Base-by-base conservation (phyloP, 2,888 invertebrate species). In the Artemia sinica region DNA sequence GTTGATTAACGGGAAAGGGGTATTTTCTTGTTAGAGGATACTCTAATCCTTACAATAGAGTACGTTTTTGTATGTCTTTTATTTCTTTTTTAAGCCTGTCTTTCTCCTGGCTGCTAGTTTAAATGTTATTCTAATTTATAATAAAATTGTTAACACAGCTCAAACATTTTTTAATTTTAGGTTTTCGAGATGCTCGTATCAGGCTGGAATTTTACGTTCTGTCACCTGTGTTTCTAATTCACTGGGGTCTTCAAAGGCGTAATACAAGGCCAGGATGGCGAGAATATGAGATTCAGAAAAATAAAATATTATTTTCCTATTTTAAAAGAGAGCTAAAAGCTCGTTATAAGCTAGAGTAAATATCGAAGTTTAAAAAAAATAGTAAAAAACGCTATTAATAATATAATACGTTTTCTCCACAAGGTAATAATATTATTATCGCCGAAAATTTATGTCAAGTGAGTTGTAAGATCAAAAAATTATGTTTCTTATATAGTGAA, bases 181-280 rank as follows among this genome's bases (percentile, higher is more conserved):
- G 91, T 91, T 52, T 91, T 91, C 79, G 92, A 93, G 80, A 91
- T 91, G 88, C 89, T 85, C 76, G 84, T 91, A 50, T 86, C 89
- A 66, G 91, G 91, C 9, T 92, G 89, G 79, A 88, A 76, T 91
- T 92, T 79, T 84, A 85, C 75, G 91, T 93, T 0, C 82, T 92
- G 12, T 88, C 91, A 0, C 91, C 91, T 0, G 85, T 89, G 66
- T 92, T 91, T 79, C 90, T 91, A 0, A 88, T 88, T 68, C 92
- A 92, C 76, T 91, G 91, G 89, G 91, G 91, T 0, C 79, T 92
- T 6, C 91, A 91, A 76, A 85, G 85, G 50, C 85, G 88, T 70
- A 84, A 87, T 74, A 84, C 84, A 65, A 81, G 90, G 48, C 91
- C 91, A 0, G 83, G 86, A 0, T 91, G 91, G 91, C 81, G 91